Evolutionary conservation across 2,113 vertebrate species (phyloP), one percentile per base, ranked within the genome.

Genomic region (Gobius niger): DNA sequence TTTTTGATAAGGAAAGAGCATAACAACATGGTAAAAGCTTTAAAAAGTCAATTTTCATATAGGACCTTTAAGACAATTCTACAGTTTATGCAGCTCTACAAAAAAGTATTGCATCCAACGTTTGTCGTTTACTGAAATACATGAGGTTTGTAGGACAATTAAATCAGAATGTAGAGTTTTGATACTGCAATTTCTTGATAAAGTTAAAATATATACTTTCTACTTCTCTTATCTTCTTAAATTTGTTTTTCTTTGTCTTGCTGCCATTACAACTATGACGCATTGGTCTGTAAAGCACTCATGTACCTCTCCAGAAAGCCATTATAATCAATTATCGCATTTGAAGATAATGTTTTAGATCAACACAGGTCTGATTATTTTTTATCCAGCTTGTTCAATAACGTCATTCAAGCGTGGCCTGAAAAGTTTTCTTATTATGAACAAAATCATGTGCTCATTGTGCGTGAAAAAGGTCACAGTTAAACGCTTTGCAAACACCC

Each of bases 281-380:
- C 70, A 54, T 10, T 5, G 65, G 66, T 42, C 65, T 61, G 16
- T 40, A 62, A 8, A 49, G 60, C 53, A 80, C 72, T 73, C 67
- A 72, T 44, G 7, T 34, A 47, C 50, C 61, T 63, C 16, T 18
- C 40, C 46, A 63, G 75, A 72, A 63, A 24, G 9, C n/a, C 15
- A 68, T 76, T 68, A 12, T 7, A 60, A 42, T 42, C 14, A 5
- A 5, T 57, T 47, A 61, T 50, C 15, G 0, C 9, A 54, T 67
- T 75, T 69, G 42, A 60, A 80, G 62, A 76, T 18, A 53, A 14
- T 67, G 1, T 46, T 56, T 72, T 82, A 69, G 64, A 74, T 16
- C 50, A 18, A 61, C 60, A 18, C 16, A 40, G 71, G 53, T 80
- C 68, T 63, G 40, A 71, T 70, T 56, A 52, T 51, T 42, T 60